Percentiles rank a stretch among this genome's conserved stretches.
Conservation (phyloP, 64 coral and sea anemone species). For the Orbicella faveolata region DNA sequence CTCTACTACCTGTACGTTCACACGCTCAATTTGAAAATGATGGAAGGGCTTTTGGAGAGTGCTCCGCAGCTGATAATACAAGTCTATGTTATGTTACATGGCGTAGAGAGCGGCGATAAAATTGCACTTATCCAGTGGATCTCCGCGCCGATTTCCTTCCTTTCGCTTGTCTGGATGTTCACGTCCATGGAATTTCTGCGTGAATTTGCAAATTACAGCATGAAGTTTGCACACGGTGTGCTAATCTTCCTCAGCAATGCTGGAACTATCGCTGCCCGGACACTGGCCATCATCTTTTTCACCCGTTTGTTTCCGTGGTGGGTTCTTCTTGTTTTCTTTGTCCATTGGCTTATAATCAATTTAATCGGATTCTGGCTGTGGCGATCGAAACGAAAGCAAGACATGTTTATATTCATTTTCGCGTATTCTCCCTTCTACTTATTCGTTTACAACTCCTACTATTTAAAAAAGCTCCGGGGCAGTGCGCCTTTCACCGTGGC, state of each 20-base stretch:
- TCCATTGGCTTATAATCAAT: neutral
- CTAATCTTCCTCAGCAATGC: conserved; percentile 9
- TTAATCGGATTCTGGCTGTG: conserved; percentile 3
- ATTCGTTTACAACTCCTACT: conserved; percentile 20
- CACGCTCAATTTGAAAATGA: conserved; percentile 38
- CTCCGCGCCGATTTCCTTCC: neutral
- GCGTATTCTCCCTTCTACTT: conserved; percentile 30
- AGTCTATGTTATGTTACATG: conserved; percentile 6
- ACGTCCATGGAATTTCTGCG: conserved; percentile 9
- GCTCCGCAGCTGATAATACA: conserved; percentile 30
- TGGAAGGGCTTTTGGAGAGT: conserved; percentile 10
- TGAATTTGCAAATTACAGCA: neutral
- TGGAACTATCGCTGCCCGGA: neutral
- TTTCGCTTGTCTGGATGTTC: conserved; percentile 8
- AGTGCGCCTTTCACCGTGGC: neutral
- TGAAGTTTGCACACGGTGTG: neutral
- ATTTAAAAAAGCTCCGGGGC: conserved; percentile 17
- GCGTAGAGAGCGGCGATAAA: no score
- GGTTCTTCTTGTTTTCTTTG: neutral
- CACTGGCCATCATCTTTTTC: conserved; percentile 6
- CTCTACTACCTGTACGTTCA: conserved; percentile 29
- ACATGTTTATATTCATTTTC: conserved; percentile 18
- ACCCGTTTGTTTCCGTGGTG: neutral
- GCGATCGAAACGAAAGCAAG: conserved; percentile 31
- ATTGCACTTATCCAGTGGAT: neutral